Evolutionary conservation across 2,797 vertebrate species (phyloP).

Genomic region (Rhadinocentrus ornatus): DNA sequence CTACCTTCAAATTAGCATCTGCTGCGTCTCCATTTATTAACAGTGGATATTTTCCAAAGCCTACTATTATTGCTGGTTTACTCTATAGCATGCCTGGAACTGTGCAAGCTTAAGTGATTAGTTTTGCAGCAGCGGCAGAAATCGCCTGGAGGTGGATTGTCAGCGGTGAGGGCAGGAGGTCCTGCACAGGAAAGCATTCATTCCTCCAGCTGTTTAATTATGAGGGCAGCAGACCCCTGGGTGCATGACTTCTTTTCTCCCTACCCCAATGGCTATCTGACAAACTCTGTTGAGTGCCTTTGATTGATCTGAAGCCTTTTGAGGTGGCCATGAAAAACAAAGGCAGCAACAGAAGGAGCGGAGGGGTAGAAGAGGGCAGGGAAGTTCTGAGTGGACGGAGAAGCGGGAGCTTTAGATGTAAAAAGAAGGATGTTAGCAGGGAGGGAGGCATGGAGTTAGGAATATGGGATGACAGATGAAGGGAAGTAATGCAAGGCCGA

Average conservation of each 20-base stretch:
- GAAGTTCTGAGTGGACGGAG: slow-evolving; percentile 17
- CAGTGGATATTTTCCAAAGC: slow-evolving; percentile 63
- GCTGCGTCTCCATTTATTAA: slow-evolving; percentile 61
- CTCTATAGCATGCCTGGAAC: slow-evolving; percentile 50
- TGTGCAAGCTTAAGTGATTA: slow-evolving; percentile 73
- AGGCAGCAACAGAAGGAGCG: slow-evolving; percentile 46
- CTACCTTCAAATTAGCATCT: slow-evolving; percentile 59
- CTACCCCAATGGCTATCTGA: slow-evolving; percentile 65
- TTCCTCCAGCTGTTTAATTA: slow-evolving; percentile 77
- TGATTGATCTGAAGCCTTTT: slow-evolving; percentile 72
- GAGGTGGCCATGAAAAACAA: slow-evolving; percentile 68
- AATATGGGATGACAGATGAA: slow-evolving; percentile 52
- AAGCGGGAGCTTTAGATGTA: slow-evolving; percentile 2
- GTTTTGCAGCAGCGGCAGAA: slow-evolving; percentile 55
- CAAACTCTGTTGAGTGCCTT: slow-evolving; percentile 70
- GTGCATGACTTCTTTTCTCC: slow-evolving; percentile 56
- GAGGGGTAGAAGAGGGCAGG: background rate
- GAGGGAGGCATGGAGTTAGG: slow-evolving; percentile 19
- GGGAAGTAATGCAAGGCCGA: slow-evolving; percentile 38
- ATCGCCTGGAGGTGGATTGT: slow-evolving; percentile 61
- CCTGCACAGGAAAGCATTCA: slow-evolving; percentile 61
- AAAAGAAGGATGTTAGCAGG: slow-evolving; percentile 22
- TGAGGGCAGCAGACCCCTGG: slow-evolving; percentile 63
- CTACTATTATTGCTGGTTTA: slow-evolving; percentile 59
- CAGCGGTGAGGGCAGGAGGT: slow-evolving; percentile 47